Percentiles rank a stretch among this genome's conserved stretches.
Evolutionary conservation across 92 coral and sea anemone genomes (phyloP).

Genomic region (Pocillopora grandis): DNA sequence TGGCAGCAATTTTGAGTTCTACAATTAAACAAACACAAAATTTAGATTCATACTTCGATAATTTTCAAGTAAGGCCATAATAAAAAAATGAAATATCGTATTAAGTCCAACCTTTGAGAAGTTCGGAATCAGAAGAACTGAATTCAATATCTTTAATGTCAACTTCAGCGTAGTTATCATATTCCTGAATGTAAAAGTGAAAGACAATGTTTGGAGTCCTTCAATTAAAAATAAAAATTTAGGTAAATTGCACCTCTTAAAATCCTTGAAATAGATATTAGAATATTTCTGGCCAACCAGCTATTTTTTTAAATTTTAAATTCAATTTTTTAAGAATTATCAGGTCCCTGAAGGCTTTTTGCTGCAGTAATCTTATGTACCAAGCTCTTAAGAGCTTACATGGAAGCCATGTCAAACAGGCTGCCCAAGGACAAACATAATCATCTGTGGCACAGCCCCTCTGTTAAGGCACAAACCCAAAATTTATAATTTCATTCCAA

Average conservation of each 20-base stretch:
- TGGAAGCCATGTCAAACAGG: background rate
- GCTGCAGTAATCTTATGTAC: too few relatives aligned
- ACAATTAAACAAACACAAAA: background rate
- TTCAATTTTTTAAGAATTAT: too few relatives aligned
- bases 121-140: slow-evolving; percentile 67
- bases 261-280: too few relatives aligned
- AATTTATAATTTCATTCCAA: background rate
- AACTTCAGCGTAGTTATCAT: slow-evolving; percentile 96
- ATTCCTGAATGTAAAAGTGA: slow-evolving; percentile 52
- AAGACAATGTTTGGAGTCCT: background rate
- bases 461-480: too few relatives aligned
- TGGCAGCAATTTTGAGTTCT: slow-evolving; percentile 89
- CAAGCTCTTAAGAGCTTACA: too few relatives aligned
- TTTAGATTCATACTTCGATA: background rate
- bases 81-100: background rate
- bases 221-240: too few relatives aligned
- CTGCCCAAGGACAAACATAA: background rate
- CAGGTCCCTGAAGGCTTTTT: too few relatives aligned
- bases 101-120: slow-evolving; percentile 57
- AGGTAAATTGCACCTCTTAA: too few relatives aligned
- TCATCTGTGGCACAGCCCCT: too few relatives aligned
- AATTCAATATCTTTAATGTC: slow-evolving; percentile 91
- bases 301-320: too few relatives aligned
- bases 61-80: too few relatives aligned
- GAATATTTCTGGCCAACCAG: too few relatives aligned